Evolutionary conservation across 2,797 vertebrate species (phyloP).

Genomic region (Muscicapa striata): DNA sequence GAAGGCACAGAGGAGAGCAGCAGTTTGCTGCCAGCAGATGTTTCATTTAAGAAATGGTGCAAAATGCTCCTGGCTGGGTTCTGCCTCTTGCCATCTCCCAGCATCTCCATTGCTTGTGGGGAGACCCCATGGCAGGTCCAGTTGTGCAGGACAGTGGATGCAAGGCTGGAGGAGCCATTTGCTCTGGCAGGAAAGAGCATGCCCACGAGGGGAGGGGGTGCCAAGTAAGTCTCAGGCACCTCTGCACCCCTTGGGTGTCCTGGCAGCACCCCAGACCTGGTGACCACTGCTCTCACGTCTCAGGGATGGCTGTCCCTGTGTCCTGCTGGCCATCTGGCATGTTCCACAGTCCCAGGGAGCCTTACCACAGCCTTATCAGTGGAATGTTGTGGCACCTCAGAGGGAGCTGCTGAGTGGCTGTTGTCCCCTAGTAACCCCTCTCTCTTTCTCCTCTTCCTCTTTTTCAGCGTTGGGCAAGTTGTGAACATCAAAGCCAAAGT

Average conservation of each 20-base stretch:
- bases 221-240: background rate
- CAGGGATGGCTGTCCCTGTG: background rate
- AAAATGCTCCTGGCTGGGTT: background rate
- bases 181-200: background rate
- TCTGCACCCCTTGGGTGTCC: background rate
- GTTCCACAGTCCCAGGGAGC: background rate
- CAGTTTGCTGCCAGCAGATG: background rate
- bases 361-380: rapidly evolving
- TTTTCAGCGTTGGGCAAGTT: conserved; percentile 91
- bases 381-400: rapidly evolving
- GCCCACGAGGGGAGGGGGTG: background rate
- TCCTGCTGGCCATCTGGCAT: background rate
- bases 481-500: conserved; percentile 97
- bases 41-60: background rate
- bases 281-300: background rate
- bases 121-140: background rate
- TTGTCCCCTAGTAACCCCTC: background rate
- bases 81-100: background rate
- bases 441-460: background rate
- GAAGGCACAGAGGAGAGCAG: background rate
- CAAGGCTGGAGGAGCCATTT: background rate
- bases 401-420: rapidly evolving
- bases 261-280: background rate
- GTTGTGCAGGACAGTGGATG: background rate
- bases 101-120: background rate